Evolutionary conservation across 2,797 vertebrate genomes (phyloP).

Genomic region (Thunnus albacares): DNA sequence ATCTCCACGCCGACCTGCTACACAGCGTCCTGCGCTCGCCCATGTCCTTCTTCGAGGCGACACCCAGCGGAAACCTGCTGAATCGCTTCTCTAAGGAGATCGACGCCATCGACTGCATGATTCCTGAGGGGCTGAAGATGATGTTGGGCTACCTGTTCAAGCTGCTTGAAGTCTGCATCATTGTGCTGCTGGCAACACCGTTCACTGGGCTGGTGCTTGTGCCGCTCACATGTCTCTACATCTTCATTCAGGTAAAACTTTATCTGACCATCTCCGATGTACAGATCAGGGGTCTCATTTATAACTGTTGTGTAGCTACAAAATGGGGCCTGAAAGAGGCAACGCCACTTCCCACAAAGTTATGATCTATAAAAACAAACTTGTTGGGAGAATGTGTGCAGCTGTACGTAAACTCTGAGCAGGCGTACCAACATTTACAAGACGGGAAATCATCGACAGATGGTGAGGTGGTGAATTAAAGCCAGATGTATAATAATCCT

Average conservation of each 20-base stretch:
- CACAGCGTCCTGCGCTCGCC: conserved; percentile 87
- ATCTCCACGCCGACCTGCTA: conserved; percentile 89
- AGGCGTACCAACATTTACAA: too few relatives aligned
- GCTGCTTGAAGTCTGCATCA: conserved; percentile 90
- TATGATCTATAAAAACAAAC: too few relatives aligned
- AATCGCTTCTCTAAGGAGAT: conserved; percentile 93
- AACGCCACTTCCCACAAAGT: too few relatives aligned
- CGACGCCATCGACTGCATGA: conserved; percentile 91
- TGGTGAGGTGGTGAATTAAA: too few relatives aligned
- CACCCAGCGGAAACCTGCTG: conserved; percentile 90
- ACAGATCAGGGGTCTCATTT: too few relatives aligned
- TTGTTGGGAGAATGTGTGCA: too few relatives aligned
- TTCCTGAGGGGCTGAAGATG: conserved; percentile 92
- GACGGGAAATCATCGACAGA: too few relatives aligned
- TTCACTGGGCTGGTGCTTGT: conserved; percentile 86
- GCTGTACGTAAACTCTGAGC: too few relatives aligned
- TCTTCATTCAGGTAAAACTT: conserved; percentile 88
- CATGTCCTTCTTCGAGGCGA: conserved; percentile 91
- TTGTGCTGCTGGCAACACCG: conserved; percentile 89
- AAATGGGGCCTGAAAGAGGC: too few relatives aligned
- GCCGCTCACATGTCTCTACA: conserved; percentile 89
- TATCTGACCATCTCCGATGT: neutral
- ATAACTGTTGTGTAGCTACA: too few relatives aligned
- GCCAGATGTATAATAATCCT: too few relatives aligned
- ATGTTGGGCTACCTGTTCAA: conserved; percentile 90